phyloP scores from a whole-genome alignment of 2,888 invertebrate species.

The Panorpa germanica region DNA sequence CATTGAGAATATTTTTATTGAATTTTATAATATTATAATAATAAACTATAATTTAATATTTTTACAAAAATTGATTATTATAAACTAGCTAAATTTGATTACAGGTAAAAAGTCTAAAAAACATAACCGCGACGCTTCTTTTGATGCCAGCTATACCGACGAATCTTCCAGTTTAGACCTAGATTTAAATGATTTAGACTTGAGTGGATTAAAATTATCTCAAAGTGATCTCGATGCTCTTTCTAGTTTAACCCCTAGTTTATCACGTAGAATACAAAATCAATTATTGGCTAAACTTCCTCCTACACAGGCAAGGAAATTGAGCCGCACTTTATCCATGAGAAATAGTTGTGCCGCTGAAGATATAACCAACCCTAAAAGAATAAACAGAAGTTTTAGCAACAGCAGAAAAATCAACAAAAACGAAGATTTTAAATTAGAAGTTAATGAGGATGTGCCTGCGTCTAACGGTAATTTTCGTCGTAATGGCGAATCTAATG shows the following conservation, averaged over 20 bases:
- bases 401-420: slow-evolving; percentile 16
- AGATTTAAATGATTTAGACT: slow-evolving; percentile 42
- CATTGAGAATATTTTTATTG: too few species aligned
- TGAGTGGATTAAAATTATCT: slow-evolving; percentile 45
- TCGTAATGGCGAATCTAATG: too few species aligned
- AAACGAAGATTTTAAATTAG: slow-evolving; percentile 27
- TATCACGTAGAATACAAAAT: slow-evolving; percentile 50
- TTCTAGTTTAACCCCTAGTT: slow-evolving; percentile 48
- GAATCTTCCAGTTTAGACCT: slow-evolving; percentile 15
- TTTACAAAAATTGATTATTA: slow-evolving; percentile 11
- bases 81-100: slow-evolving; percentile 10
- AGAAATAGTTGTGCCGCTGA: slow-evolving; percentile 16
- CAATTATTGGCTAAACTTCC: slow-evolving; percentile 50
- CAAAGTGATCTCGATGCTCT: slow-evolving; percentile 50
- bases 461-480: too few species aligned
- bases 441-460: too few species aligned
- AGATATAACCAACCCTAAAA: slow-evolving; percentile 23
- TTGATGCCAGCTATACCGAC: slow-evolving; percentile 8
- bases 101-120: slow-evolving; percentile 13
- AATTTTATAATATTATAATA: slow-evolving; percentile 12
- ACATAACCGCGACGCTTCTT: slow-evolving; percentile 11
- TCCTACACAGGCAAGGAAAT: slow-evolving; percentile 42
- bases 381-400: slow-evolving; percentile 14
- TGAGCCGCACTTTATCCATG: slow-evolving; percentile 45
- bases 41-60: slow-evolving; percentile 8